Conservation (phyloP, 2,888 invertebrate species). For the Caenorhabditis uteleia region DNA sequence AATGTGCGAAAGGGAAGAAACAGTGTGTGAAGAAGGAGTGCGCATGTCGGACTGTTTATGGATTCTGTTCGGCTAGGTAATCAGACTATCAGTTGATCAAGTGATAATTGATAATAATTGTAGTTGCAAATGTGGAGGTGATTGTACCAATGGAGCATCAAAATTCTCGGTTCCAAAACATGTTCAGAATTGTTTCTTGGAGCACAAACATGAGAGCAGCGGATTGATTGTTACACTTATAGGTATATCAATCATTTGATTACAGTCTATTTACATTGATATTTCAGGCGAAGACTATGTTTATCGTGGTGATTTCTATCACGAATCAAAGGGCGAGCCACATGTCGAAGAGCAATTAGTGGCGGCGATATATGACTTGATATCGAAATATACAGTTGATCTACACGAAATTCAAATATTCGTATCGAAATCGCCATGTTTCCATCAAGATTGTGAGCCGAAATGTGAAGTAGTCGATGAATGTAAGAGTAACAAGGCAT, state of each 20-base stretch:
- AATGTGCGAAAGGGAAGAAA: slow-evolving; percentile 69
- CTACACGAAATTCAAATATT: slow-evolving; percentile 69
- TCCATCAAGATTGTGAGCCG: slow-evolving; percentile 70
- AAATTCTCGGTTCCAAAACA: slow-evolving; percentile 69
- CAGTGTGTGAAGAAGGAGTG: slow-evolving; percentile 70
- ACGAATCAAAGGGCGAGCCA: slow-evolving; percentile 68
- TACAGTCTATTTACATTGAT: too few relatives aligned
- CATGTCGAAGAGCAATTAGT: slow-evolving; percentile 70
- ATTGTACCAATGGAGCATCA: slow-evolving; percentile 69
- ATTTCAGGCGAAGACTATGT: slow-evolving; percentile 67
- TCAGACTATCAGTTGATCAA: background rate
- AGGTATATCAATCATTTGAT: slow-evolving; percentile 30
- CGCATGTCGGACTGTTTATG: slow-evolving; percentile 68
- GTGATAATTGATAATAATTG: background rate
- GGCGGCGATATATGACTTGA: slow-evolving; percentile 68
- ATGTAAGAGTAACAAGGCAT: slow-evolving; percentile 68
- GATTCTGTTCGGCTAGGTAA: slow-evolving; percentile 66
- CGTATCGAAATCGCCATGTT: slow-evolving; percentile 69
- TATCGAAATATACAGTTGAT: slow-evolving; percentile 69
- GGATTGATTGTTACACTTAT: slow-evolving; percentile 69
- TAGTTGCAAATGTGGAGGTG: slow-evolving; percentile 68
- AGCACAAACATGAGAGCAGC: slow-evolving; percentile 69
- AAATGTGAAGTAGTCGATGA: slow-evolving; percentile 70
- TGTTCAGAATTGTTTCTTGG: slow-evolving; percentile 69
- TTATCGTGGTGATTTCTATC: slow-evolving; percentile 69